Evolutionary conservation across 2,797 vertebrate genomes (phyloP).

Genomic region (Acipenser ruthenus): DNA sequence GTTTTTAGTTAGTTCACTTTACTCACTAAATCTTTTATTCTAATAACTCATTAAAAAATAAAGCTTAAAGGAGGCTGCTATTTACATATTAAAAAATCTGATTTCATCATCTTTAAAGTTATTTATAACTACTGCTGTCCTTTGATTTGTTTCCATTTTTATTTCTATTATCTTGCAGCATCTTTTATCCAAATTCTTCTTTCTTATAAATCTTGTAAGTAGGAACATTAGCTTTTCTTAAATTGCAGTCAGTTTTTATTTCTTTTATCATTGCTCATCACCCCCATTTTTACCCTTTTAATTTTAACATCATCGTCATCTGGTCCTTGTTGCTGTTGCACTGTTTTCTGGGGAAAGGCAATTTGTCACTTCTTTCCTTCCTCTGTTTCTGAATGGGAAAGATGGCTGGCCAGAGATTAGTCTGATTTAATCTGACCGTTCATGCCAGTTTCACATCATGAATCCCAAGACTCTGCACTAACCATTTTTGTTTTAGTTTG

Average conservation of each 20-base stretch:
- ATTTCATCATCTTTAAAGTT: slow-evolving; percentile 74
- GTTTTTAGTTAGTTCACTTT: slow-evolving; percentile 58
- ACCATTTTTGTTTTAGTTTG: slow-evolving; percentile 30
- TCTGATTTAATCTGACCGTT: slow-evolving; percentile 62
- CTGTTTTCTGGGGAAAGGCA: slow-evolving; percentile 59
- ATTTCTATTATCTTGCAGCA: slow-evolving; percentile 84
- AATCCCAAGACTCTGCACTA: slow-evolving; percentile 12
- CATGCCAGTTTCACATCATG: slow-evolving; percentile 38
- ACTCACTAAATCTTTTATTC: slow-evolving; percentile 56
- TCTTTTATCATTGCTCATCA: slow-evolving; percentile 47
- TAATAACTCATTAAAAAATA: slow-evolving; percentile 34
- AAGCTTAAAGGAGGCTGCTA: slow-evolving; percentile 24
- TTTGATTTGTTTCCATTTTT: slow-evolving; percentile 83
- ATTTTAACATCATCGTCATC: slow-evolving; percentile 57
- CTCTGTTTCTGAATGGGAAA: slow-evolving; percentile 70
- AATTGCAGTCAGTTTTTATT: slow-evolving; percentile 67
- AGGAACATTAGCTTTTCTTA: slow-evolving; percentile 77
- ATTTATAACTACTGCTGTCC: slow-evolving; percentile 77
- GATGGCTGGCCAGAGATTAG: slow-evolving; percentile 69
- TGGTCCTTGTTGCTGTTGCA: slow-evolving; percentile 60
- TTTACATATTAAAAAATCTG: slow-evolving; percentile 31
- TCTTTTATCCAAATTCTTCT: slow-evolving; percentile 86
- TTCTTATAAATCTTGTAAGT: slow-evolving; percentile 86
- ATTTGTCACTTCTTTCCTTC: slow-evolving; percentile 39
- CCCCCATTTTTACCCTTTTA: slow-evolving; percentile 50